Conservation (phyloP, 2,797 vertebrate genomes). For the Passerculus sandwichensis region DNA sequence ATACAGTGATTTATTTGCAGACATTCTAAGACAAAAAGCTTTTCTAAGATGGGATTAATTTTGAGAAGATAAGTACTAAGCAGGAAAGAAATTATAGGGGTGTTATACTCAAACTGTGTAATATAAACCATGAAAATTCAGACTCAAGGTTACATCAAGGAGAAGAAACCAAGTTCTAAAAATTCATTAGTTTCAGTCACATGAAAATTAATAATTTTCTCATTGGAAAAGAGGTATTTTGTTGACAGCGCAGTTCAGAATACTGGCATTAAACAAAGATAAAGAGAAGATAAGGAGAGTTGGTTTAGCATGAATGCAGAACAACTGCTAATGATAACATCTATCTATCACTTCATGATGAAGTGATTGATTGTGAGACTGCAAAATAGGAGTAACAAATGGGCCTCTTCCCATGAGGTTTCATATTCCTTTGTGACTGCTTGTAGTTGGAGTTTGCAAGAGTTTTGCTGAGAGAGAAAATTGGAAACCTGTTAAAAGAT, state of each 20-base stretch:
- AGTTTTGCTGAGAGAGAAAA: neutral
- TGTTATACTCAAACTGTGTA: neutral
- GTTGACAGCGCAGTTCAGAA: neutral
- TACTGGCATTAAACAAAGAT: neutral
- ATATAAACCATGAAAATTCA: slow-evolving; percentile 20
- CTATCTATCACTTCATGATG: neutral
- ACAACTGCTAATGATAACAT: neutral
- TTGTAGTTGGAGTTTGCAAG: neutral
- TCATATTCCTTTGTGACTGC: neutral
- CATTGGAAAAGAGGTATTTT: neutral
- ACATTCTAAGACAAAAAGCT: slow-evolving; percentile 32
- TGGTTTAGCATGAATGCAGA: neutral
- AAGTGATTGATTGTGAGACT: neutral
- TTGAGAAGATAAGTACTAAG: slow-evolving; percentile 29
- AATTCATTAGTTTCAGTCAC: neutral
- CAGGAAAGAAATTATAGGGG: slow-evolving; percentile 30
- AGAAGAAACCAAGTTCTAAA: neutral
- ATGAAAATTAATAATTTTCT: neutral
- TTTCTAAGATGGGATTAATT: slow-evolving; percentile 49
- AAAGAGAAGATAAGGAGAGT: neutral
- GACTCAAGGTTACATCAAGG: slow-evolving; percentile 31
- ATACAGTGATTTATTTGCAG: slow-evolving; percentile 45
- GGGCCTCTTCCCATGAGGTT: neutral
- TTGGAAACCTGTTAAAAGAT: neutral
- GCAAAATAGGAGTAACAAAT: neutral